A percentile compares a stretch with the other conserved stretches of the same genome.
Conservation (phyloP, 2,888 invertebrate genomes). For the Cataglyphis albicans region DNA sequence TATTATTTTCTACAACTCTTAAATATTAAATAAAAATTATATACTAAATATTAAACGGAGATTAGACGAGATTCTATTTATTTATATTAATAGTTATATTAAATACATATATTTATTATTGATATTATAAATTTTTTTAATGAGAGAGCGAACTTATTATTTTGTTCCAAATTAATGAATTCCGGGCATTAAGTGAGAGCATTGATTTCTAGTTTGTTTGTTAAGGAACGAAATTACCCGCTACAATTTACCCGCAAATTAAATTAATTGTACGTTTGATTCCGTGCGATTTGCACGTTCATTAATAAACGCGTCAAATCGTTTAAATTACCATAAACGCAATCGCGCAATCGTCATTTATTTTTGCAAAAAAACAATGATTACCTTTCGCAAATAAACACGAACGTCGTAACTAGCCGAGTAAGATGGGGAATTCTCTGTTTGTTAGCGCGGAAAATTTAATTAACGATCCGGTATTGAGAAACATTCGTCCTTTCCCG, state of each 20-base stretch:
- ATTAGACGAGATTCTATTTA: neutral
- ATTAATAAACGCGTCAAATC: slow-evolving; percentile 9
- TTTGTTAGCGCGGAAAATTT: neutral
- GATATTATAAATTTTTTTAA: neutral
- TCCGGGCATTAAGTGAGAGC: neutral
- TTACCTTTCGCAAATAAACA: neutral
- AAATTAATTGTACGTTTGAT: slow-evolving; percentile 30
- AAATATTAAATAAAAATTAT: neutral
- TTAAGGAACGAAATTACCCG: slow-evolving; percentile 6
- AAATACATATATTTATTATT: slow-evolving; percentile 8
- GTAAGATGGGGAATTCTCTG: neutral
- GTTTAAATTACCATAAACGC: slow-evolving; percentile 10
- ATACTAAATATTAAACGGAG: neutral
- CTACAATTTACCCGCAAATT: slow-evolving; percentile 7
- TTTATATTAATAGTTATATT: neutral
- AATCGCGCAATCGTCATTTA: neutral
- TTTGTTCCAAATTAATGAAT: slow-evolving; percentile 28
- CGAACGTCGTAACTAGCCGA: neutral
- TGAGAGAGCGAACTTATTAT: neutral
- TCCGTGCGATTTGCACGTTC: neutral
- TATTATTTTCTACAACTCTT: neutral
- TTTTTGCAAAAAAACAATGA: neutral
- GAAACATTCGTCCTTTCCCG: neutral
- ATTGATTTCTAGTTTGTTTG: neutral
- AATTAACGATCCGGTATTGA: slow-evolving; percentile 5